Evolutionary conservation across 2,797 vertebrate genomes (phyloP), one percentile per base, ranked within the genome.

Genomic region (Xenentodon cancila): DNA sequence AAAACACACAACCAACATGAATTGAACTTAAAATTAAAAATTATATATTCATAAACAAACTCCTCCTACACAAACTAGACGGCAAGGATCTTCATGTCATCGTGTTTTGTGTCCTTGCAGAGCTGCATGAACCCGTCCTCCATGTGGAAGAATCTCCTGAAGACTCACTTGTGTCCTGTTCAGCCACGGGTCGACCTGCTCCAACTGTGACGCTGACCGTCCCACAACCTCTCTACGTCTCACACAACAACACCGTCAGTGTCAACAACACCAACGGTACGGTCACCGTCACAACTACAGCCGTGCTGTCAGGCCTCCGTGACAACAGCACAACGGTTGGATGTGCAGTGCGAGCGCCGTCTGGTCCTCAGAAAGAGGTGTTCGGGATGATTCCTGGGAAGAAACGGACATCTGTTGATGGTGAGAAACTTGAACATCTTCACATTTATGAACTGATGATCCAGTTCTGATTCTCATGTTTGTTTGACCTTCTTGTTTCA

Each of bases 171-270:
- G 73, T 85, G 48, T 77, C 71, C 63, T 85, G 85, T 75, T 85
- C 66, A 13, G 79, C 64, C 53, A 82, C 81, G 43, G 75, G 63
- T 51, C 79, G 53, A 50, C 77, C 83, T 49, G 68, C 59, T 85
- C 83, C 75, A 50, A 70, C 63, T 5, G 64, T 85, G 0, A 75
- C 53, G 0, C 46, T 84, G 34, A 56, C 8, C 0, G 50, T 59
- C 37, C 16, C 27, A 12, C 25, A 20, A 5, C 34, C 56, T 32
- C 0, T 25, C 53, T 18, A 54, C n/a, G n/a, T n/a, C 25, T 65
- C 46, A 0, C 5, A 57, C 30, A 0, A 57, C 30, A 0, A 34
- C 54, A 53, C 65, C 16, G 46, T 20, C 52, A 64, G n/a, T 1
- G 20, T 62, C 45, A 64, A 82, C 62, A 25, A 25, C 25, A 3